Percentiles rank a stretch among this genome's conserved stretches.
Evolutionary conservation across 2,888 invertebrate species (phyloP).

Genomic region (Epirrhoe tristata): DNA sequence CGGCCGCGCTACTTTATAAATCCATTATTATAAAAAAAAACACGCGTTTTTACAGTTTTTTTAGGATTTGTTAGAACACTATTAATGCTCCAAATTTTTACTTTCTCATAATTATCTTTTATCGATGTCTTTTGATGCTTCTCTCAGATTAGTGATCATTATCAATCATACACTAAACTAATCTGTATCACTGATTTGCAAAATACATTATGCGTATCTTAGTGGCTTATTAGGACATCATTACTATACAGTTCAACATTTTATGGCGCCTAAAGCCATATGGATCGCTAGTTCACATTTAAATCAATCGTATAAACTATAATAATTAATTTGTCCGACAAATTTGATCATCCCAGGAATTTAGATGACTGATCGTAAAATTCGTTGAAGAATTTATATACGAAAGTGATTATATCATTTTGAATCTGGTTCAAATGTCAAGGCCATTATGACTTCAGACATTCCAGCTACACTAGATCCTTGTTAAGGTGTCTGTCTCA

Average conservation of each 20-base stretch:
- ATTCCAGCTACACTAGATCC: conserved; percentile 41
- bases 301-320: conserved; percentile 21
- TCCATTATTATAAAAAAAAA: too few relatives aligned
- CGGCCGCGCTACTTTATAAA: too few relatives aligned
- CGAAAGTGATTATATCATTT: conserved; percentile 47
- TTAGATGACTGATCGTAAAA: conserved; percentile 42
- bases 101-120: too few relatives aligned
- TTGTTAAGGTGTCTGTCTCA: conserved; percentile 16
- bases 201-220: background rate
- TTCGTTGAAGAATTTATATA: conserved; percentile 38
- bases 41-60: too few relatives aligned
- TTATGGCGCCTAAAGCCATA: background rate
- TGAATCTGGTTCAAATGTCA: conserved; percentile 47
- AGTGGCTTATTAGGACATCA: background rate
- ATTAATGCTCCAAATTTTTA: too few relatives aligned
- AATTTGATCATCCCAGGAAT: conserved; percentile 37
- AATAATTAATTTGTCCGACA: conserved; percentile 17
- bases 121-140: too few relatives aligned
- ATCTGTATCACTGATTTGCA: background rate
- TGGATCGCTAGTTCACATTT: conserved; percentile 5
- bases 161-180: background rate
- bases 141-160: too few relatives aligned
- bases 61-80: too few relatives aligned
- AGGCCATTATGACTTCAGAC: conserved; percentile 40
- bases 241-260: background rate